Conservation (phyloP, 2,888 invertebrate species). For the Andrena praecox region DNA sequence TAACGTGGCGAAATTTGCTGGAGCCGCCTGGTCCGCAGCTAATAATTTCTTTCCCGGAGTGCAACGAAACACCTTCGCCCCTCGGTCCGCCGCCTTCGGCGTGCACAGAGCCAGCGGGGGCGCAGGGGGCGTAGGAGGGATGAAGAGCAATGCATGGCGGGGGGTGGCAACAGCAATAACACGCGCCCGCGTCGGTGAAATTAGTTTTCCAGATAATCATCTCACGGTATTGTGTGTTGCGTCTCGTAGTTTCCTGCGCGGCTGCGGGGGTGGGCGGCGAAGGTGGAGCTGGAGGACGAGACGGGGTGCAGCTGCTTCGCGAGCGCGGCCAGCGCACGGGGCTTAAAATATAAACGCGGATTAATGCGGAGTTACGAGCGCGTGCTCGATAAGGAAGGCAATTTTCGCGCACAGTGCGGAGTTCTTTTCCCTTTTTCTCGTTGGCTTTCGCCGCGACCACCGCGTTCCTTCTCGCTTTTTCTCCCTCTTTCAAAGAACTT, state of each 20-base stretch:
- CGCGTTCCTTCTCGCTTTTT: neutral
- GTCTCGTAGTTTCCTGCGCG: conserved; percentile 73
- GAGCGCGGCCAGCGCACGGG: conserved; percentile 50
- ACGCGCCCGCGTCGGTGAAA: conserved; percentile 81
- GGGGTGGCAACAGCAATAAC: conserved; percentile 64
- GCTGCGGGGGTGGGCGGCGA: conserved; percentile 40
- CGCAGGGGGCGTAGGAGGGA: conserved; percentile 14
- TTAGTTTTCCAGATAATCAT: conserved; percentile 85
- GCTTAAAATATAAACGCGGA: conserved; percentile 80
- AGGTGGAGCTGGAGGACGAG: conserved; percentile 30
- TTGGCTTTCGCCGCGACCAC: neutral
- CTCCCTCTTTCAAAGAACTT: too few species aligned
- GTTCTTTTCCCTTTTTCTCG: conserved; percentile 24
- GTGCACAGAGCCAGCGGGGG: conserved; percentile 11
- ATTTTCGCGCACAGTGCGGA: conserved; percentile 74
- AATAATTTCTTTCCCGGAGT: conserved; percentile 61
- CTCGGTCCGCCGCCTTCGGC: conserved; percentile 39
- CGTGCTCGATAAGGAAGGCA: conserved; percentile 80
- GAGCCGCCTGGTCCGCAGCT: conserved; percentile 32
- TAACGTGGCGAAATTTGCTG: neutral
- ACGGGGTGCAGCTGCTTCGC: conserved; percentile 58
- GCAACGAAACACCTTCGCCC: conserved; percentile 44
- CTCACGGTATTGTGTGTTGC: conserved; percentile 83
- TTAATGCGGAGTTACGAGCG: conserved; percentile 79
- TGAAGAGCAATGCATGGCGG: conserved; percentile 55